Percentiles rank a stretch among this genome's conserved stretches.
Conservation (phyloP, 2,888 invertebrate genomes). For the Meteorus cinctellus region DNA sequence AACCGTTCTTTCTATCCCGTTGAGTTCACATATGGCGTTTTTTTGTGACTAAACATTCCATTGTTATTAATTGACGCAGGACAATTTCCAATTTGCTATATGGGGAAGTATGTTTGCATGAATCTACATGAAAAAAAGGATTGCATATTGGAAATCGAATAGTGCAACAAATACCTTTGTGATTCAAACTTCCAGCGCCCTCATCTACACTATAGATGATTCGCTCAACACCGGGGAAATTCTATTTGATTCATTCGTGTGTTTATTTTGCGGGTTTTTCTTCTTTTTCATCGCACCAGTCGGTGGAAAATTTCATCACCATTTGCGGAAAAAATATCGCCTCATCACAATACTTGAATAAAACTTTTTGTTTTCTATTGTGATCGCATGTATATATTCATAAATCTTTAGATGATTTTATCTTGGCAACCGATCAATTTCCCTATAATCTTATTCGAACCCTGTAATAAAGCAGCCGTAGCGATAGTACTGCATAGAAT, state of each 20-base stretch:
- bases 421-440: slow-evolving; percentile 54
- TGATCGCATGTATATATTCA: slow-evolving; percentile 27
- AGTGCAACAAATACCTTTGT: slow-evolving; percentile 1
- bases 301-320: slow-evolving; percentile 15
- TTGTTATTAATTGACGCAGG: slow-evolving; percentile 5
- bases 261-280: background rate
- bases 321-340: background rate
- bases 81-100: background rate
- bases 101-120: background rate
- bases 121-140: background rate
- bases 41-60: background rate
- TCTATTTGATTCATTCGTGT: slow-evolving; percentile 5
- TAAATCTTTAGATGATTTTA: slow-evolving; percentile 5
- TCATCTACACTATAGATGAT: background rate
- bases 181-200: background rate
- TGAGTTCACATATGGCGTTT: background rate
- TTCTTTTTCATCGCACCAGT: background rate
- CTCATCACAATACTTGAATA: background rate
- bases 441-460: slow-evolving; percentile 47
- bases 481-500: slow-evolving; percentile 20
- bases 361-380: background rate
- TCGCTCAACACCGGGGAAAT: background rate
- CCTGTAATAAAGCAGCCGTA: slow-evolving; percentile 19
- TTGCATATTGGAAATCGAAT: background rate
- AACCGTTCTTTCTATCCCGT: background rate